Evolutionary conservation across 2,113 vertebrate genomes (phyloP).

Genomic region (Orthochromis malagaraziensis): DNA sequence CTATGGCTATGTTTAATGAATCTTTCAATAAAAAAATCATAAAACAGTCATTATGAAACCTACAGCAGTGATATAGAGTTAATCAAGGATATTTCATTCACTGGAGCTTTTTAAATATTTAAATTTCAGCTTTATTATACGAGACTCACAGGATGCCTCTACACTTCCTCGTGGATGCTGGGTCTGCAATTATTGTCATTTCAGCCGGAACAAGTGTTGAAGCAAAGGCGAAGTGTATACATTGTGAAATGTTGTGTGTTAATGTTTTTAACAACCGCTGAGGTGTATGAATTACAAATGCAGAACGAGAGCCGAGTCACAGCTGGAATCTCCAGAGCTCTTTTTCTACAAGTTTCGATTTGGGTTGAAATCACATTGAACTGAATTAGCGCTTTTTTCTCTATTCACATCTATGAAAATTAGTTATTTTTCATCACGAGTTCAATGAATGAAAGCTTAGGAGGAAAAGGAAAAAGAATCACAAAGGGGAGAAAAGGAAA

Average conservation of each 20-base stretch:
- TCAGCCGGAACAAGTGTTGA: neutral
- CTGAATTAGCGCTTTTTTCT: neutral
- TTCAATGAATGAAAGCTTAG: conserved; percentile 6
- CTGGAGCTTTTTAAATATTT: neutral
- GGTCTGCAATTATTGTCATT: neutral
- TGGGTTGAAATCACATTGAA: neutral
- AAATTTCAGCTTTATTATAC: neutral
- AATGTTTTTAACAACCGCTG: neutral
- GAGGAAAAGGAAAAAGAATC: neutral
- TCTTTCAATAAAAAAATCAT: neutral
- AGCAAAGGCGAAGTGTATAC: neutral
- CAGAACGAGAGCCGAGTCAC: neutral
- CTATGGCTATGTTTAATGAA: neutral
- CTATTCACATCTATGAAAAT: conserved; percentile 20
- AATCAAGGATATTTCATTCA: neutral
- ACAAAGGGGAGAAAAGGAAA: conserved; percentile 2
- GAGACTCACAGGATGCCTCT: neutral
- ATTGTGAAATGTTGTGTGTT: neutral
- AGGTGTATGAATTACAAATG: neutral
- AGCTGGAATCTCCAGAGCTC: neutral
- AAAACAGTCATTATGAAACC: neutral
- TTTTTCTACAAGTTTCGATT: neutral
- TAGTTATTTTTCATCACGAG: neutral
- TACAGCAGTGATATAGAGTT: neutral
- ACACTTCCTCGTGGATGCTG: neutral